Conservation (phyloP, 92 coral and sea anemone genomes). For the Isaurus tuberculatus region DNA sequence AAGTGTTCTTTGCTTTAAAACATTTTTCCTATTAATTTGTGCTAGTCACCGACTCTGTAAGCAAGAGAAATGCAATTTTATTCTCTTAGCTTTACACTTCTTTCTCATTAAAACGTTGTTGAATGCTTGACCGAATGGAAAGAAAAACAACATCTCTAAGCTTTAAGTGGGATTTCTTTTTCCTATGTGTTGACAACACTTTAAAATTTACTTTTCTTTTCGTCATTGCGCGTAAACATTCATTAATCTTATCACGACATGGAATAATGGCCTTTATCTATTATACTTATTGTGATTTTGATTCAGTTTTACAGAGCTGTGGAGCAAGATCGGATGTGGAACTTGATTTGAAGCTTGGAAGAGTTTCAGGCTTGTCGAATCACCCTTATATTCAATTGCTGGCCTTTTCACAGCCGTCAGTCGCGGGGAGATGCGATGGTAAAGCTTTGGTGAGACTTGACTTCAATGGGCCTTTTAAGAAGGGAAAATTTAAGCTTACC, state of each 20-base stretch:
- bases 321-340: constrained; percentile 65
- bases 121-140: constrained; percentile 3
- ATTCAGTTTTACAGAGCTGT: constrained; percentile 67
- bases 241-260: constrained; percentile 10
- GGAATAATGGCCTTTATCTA: background rate
- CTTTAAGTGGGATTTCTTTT: constrained; percentile 25
- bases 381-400: constrained; percentile 61
- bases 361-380: constrained; percentile 39
- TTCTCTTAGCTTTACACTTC: background rate
- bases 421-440: constrained; percentile 69
- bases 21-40: background rate
- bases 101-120: constrained; percentile 7
- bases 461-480: constrained; percentile 86
- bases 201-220: constrained; percentile 5
- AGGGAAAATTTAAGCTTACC: constrained; percentile 75
- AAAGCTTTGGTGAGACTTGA: constrained; percentile 82
- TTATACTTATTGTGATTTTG: background rate
- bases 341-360: constrained; percentile 69
- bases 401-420: constrained; percentile 49
- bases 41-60: background rate
- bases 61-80: background rate
- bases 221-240: constrained; percentile 23
- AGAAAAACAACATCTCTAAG: constrained; percentile 13
- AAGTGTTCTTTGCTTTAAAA: background rate
- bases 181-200: constrained; percentile 16